These are phyloP conservation scores for Champsocephalus esox DNA, from an alignment of 2,797 vertebrate genomes.

Conservation along the genomic window DNA sequence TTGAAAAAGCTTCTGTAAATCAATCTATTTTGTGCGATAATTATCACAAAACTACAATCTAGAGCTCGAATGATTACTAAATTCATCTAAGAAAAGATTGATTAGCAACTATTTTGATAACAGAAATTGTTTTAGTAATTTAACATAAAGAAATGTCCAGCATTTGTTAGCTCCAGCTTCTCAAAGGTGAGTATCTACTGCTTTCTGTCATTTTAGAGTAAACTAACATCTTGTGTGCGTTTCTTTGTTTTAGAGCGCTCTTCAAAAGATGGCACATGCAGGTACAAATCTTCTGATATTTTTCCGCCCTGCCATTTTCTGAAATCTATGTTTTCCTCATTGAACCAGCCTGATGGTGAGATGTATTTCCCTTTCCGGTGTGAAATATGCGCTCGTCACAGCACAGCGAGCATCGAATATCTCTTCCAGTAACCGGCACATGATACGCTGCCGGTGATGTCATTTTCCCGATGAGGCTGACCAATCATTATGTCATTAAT, in stretches of 20 bases:
- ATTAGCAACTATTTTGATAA: background rate
- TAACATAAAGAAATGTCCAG: background rate
- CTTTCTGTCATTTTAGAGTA: background rate
- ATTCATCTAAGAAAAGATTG: background rate
- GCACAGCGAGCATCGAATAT: conserved; percentile 19
- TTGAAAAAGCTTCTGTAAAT: background rate
- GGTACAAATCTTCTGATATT: no score
- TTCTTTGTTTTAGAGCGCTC: no score
- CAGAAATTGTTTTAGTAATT: background rate
- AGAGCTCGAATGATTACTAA: background rate
- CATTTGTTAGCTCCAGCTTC: background rate
- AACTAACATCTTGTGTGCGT: background rate
- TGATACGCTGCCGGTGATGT: conserved; percentile 68
- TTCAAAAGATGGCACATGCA: no score
- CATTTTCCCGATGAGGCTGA: conserved; percentile 57
- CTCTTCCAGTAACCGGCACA: conserved; percentile 65
- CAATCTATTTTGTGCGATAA: background rate
- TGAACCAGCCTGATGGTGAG: background rate
- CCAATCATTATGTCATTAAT: conserved; percentile 65
- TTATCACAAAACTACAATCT: background rate
- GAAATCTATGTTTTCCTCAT: background rate
- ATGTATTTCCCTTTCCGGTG: conserved; percentile 7
- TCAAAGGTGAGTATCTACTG: no score
- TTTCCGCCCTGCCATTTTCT: no score
- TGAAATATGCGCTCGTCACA: conserved; percentile 43